These are phyloP conservation scores for Drosophila albomicans DNA, from an alignment of 1,140 invertebrate species.

Conservation along the genomic window DNA sequence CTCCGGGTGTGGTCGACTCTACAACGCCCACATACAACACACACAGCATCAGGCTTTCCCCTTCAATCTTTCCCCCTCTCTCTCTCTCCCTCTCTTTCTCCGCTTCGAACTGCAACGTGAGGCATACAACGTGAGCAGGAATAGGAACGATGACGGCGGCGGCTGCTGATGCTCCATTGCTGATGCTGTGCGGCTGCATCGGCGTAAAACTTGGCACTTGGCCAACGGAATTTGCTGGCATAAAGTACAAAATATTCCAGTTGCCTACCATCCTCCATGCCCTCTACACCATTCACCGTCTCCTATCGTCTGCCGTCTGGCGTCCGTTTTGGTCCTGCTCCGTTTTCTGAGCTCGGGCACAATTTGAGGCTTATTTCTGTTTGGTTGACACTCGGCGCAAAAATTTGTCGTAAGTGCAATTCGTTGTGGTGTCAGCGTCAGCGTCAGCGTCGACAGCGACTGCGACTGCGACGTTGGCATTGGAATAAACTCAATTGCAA, in stretches of 20 bases:
- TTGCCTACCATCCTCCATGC: slow-evolving; percentile 33
- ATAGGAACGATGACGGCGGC: slow-evolving; percentile 4
- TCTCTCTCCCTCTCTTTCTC: not conserved
- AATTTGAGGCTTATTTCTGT: slow-evolving; percentile 77
- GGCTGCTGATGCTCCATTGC: slow-evolving; percentile 34
- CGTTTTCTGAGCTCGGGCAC: slow-evolving; percentile 34
- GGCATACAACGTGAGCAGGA: slow-evolving; percentile 21
- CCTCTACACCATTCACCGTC: not conserved
- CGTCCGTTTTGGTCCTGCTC: slow-evolving; percentile 13
- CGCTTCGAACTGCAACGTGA: slow-evolving; percentile 14
- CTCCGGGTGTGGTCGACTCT: slow-evolving; percentile 51
- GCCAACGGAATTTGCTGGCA: slow-evolving; percentile 73
- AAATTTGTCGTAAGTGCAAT: slow-evolving; percentile 75
- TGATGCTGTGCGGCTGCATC: slow-evolving; percentile 54
- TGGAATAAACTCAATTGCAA: slow-evolving; percentile 50
- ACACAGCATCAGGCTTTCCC: not conserved
- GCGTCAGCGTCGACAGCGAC: not conserved
- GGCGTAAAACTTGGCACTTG: slow-evolving; percentile 75
- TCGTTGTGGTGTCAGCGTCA: slow-evolving; percentile 62
- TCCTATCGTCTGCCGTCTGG: not conserved
- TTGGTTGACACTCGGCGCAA: slow-evolving; percentile 64
- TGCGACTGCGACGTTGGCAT: slow-evolving; percentile 24
- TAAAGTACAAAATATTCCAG: slow-evolving; percentile 77
- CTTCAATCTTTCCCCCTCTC: not conserved
- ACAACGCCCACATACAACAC: slow-evolving; percentile 27